phyloP scores from a whole-genome alignment of 2,888 invertebrate species.

The Cheilosia urbana region DNA sequence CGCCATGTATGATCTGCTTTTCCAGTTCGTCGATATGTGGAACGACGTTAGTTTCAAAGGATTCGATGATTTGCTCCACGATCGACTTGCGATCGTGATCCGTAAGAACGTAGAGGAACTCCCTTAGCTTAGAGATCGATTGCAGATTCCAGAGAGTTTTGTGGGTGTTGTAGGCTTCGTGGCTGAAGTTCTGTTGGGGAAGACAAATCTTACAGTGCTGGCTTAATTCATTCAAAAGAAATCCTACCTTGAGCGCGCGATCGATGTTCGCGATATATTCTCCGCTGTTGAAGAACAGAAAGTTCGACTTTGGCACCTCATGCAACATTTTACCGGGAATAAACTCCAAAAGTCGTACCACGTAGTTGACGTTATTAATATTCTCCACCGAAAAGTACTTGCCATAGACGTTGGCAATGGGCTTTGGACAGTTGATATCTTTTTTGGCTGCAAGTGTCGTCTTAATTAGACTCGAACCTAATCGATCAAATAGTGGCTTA shows the following conservation, averaged over 20 bases:
- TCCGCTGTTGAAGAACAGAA: constrained; percentile 89
- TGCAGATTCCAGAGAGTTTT: constrained; percentile 91
- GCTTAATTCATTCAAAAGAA: not conserved
- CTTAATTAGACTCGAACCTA: not conserved
- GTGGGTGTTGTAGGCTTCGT: constrained; percentile 88
- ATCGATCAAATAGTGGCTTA: constrained; percentile 22
- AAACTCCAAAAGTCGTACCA: constrained; percentile 90
- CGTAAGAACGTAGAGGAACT: constrained; percentile 89
- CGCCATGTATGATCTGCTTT: constrained; percentile 92
- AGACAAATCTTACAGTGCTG: constrained; percentile 26
- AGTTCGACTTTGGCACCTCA: constrained; percentile 86
- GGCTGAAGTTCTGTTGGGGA: constrained; percentile 87
- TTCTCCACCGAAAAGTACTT: constrained; percentile 86
- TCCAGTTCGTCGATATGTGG: constrained; percentile 86
- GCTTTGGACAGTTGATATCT: constrained; percentile 88
- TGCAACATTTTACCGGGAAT: constrained; percentile 89
- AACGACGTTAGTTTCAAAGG: constrained; percentile 88
- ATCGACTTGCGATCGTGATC: constrained; percentile 86
- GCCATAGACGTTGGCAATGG: constrained; percentile 88
- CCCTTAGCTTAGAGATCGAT: constrained; percentile 87
- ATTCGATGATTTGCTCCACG: constrained; percentile 86
- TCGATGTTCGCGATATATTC: constrained; percentile 89
- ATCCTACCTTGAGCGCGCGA: constrained; percentile 87
- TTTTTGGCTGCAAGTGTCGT: constrained; percentile 84
- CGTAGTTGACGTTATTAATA: constrained; percentile 85